Conservation (phyloP, 2,797 vertebrate species). For the Florisuga fusca region DNA sequence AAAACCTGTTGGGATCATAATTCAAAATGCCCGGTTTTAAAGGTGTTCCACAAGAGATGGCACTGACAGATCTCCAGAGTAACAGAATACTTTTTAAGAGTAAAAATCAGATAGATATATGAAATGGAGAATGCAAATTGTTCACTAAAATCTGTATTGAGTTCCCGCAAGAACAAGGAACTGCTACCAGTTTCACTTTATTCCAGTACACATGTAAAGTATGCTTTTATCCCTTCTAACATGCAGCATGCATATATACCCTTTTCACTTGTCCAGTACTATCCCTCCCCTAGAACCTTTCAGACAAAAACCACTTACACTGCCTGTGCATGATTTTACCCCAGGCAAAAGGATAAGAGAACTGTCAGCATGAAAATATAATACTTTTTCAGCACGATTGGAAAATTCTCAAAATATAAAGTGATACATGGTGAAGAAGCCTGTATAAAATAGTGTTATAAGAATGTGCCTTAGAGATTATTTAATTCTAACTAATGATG, state of each 20-base stretch:
- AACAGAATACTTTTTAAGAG: not conserved
- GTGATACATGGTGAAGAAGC: not conserved
- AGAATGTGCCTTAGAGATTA: not conserved
- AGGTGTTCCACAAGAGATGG: not conserved
- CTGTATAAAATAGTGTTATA: not conserved
- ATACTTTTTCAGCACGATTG: not conserved
- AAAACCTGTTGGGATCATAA: not conserved
- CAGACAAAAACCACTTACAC: accelerated
- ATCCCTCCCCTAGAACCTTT: not conserved
- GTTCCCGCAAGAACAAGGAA: not conserved
- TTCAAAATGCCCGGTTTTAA: not conserved
- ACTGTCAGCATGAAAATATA: not conserved
- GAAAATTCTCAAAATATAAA: not conserved
- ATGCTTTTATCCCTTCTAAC: not conserved
- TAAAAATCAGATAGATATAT: not conserved
- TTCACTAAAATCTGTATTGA: not conserved
- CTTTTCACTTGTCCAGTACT: not conserved
- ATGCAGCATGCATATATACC: not conserved
- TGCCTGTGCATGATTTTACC: not conserved
- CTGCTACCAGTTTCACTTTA: not conserved
- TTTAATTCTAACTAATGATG: not conserved
- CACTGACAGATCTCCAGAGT: not conserved
- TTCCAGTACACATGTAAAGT: not conserved
- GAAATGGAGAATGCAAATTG: not conserved
- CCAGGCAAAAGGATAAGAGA: not conserved